phyloP scores from a whole-genome alignment of 1,140 invertebrate genomes.

The Leptinotarsa defecta region DNA sequence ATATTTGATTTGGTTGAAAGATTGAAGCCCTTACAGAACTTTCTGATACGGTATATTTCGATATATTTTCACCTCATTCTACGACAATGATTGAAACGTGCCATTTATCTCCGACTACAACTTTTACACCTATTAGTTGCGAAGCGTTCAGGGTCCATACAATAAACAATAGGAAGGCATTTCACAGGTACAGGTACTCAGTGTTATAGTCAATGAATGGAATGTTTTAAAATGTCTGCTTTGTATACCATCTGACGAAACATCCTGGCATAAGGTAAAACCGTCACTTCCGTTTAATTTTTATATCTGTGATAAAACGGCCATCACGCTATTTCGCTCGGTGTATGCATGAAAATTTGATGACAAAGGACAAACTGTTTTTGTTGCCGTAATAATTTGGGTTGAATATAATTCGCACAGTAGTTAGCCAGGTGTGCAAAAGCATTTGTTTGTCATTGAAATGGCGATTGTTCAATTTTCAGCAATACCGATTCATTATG shows the following conservation, averaged over 20 bases:
- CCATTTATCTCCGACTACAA: not conserved
- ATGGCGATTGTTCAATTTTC: too few relatives aligned
- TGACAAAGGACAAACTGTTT: not conserved
- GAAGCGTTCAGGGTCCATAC: not conserved
- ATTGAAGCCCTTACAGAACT: too few relatives aligned
- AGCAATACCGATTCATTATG: too few relatives aligned
- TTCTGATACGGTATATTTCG: too few relatives aligned
- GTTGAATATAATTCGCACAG: too few relatives aligned
- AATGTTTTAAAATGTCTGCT: not conserved
- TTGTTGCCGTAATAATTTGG: not conserved
- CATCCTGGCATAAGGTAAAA: slow-evolving; percentile 6
- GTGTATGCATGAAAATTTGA: slow-evolving; percentile 6
- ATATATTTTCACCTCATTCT: too few relatives aligned
- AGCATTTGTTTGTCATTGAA: too few relatives aligned
- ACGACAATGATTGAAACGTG: not conserved
- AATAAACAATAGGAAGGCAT: not conserved
- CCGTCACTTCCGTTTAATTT: not conserved
- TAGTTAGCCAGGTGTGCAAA: too few relatives aligned
- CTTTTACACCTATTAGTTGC: slow-evolving; percentile 2
- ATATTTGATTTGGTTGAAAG: too few relatives aligned
- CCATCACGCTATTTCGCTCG: not conserved
- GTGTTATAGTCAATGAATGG: not conserved
- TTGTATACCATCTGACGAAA: slow-evolving; percentile 4
- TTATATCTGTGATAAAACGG: not conserved
- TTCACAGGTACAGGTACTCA: slow-evolving; percentile 1